Evolutionary conservation across 2,888 invertebrate species (phyloP), one percentile per base, ranked within the genome.

Genomic region (Meiosimyza platycephala): DNA sequence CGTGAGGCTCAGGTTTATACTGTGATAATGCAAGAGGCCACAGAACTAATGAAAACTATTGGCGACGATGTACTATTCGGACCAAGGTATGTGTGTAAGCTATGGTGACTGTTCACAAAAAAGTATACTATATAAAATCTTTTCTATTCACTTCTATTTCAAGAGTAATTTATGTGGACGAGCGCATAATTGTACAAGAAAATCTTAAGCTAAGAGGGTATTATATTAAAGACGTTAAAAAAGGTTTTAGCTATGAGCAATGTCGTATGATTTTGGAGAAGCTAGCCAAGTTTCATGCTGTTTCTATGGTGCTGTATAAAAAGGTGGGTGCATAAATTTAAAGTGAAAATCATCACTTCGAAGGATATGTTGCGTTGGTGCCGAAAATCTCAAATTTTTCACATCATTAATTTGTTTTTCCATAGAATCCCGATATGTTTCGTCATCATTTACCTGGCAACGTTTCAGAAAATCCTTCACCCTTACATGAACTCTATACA

Each of bases 281-380:
- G 80, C 80, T 90, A 75, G 90, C 89, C 0, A 87, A 84, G 76
- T 88, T 89, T 77, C 90, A 90, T 79, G 90, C 89, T 5, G 84
- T 88, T 15, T 89, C 89, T 3, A 87, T 89, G 60, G 87, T 89
- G 51, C 78, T 90, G 55, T 86, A 86, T 75, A 88, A 89, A 80
- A 88, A 88, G 85, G 90, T 89, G 81, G 51, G 50, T 67, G 16
- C n/a, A 28, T 3, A 28, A 51, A 55, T 6, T 28, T 50, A 13
- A 22, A 18, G 33, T 28, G 4, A 66, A 13, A 57, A 48, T 22
- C 15, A 71, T 47, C 4, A 15, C 12, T n/a, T n/a, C 13, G 13
- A 22, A 71, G 33, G 40, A 1, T 60, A 13, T 62, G 48, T 11
- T 3, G 15, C 50, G 28, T 28, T 4, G 28, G 28, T 2, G 2